Percentiles rank a stretch among this genome's conserved stretches.
These are phyloP conservation scores for Epizoanthus rinbou DNA, from an alignment of 92 coral and sea anemone genomes.

Conservation along the genomic window DNA sequence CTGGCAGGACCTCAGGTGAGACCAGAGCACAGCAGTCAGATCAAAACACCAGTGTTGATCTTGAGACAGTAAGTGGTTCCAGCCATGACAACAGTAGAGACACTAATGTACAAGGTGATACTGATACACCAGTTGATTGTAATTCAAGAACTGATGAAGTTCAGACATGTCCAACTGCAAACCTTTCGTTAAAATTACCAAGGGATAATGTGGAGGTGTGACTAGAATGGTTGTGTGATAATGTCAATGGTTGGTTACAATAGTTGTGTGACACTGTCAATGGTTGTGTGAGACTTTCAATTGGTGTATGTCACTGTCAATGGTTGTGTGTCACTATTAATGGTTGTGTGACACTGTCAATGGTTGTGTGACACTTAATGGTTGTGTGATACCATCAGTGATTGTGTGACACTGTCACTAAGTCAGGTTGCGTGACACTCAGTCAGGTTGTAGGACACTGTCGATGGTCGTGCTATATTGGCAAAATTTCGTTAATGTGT, in stretches of 20 bases:
- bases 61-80: neutral
- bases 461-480: no score
- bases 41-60: neutral
- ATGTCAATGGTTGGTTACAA: neutral
- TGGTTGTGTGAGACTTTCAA: neutral
- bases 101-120: neutral
- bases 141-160: neutral
- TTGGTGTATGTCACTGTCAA: neutral
- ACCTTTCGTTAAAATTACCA: neutral
- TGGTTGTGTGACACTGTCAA: neutral
- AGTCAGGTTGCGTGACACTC: neutral
- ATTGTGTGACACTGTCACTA: neutral
- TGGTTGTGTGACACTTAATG: neutral
- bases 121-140: neutral
- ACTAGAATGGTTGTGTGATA: neutral
- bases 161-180: neutral
- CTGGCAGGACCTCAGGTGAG: neutral
- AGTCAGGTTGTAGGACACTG: neutral
- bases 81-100: neutral
- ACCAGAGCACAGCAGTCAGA: neutral
- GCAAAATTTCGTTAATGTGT: neutral
- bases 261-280: neutral
- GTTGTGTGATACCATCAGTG: neutral
- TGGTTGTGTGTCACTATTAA: neutral
- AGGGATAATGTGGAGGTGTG: neutral